Conservation (phyloP, 2,888 invertebrate species). For the Noctua comes region DNA sequence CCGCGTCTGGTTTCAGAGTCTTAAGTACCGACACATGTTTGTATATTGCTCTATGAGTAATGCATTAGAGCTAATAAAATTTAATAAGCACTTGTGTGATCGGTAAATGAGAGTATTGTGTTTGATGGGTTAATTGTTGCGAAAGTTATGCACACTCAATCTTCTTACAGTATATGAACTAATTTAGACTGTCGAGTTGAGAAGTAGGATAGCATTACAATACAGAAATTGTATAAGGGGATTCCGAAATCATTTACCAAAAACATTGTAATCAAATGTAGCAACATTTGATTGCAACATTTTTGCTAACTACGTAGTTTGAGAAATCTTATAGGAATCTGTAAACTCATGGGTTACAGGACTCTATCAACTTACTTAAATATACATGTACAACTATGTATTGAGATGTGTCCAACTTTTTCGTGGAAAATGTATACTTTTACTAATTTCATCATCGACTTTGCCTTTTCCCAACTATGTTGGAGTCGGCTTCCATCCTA, state of each 20-base stretch:
- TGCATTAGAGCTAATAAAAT: conserved; percentile 75
- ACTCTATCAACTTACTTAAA: neutral
- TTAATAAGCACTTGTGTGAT: conserved; percentile 68
- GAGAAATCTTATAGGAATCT: neutral
- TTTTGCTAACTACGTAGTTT: too few relatives aligned
- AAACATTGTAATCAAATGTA: neutral
- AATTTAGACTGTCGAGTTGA: neutral
- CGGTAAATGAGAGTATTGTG: conserved; percentile 39
- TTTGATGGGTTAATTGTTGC: conserved; percentile 47
- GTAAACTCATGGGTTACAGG: neutral
- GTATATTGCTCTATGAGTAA: conserved; percentile 70
- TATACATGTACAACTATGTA: neutral
- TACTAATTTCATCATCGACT: too few relatives aligned
- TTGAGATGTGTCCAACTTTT: neutral
- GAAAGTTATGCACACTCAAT: conserved; percentile 3
- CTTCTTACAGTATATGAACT: neutral
- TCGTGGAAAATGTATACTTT: neutral
- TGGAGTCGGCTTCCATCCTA: too few relatives aligned
- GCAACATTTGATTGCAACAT: neutral
- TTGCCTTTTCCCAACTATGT: too few relatives aligned
- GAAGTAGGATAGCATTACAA: neutral
- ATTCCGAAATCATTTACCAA: neutral
- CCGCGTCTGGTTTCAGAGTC: conserved; percentile 78
- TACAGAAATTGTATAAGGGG: too few relatives aligned
- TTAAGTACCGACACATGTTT: conserved; percentile 74